Base-by-base conservation (phyloP, 2,888 invertebrate species). In the Phragmatobia fuliginosa region DNA sequence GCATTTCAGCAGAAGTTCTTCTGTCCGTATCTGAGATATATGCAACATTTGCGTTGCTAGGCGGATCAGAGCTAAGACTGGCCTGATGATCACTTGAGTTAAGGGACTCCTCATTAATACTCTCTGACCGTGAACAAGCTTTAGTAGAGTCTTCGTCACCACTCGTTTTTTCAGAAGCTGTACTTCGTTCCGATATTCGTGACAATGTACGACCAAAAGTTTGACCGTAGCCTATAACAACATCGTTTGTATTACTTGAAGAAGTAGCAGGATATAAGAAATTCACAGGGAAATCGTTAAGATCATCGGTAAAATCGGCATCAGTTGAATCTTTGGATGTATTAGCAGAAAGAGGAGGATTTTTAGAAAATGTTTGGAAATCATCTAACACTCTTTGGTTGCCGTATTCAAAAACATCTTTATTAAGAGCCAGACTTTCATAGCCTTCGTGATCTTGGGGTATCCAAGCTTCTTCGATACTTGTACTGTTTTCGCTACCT, bases 131-230 rank as follows among this genome's bases (percentile, higher is more conserved):
- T 2, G 98, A 97, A 74, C 97, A 97, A 6, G 97, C 98, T 90
- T 98, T 98, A 41, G 98, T 98, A 0, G 97, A 97, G 92, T 98
- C 98, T 88, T 98, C 98, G 83, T 98, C 97, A 74, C 97, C 97
- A 85, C 98, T 98, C 4, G 97, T 97, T 89, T 98, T 98, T 88
- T 98, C 98, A 0, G 98, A 98, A 18, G 98, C 98, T 16, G 98
- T 98, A 79, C 98, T 98, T 60, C 98, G 96, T 91, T 98, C 98
- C 0, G 98, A 98, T 86, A 98, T 98, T 75, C 98, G 95, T 1
- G 98, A 98, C 38, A 98, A 94, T 0, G 98, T 98, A 60, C 98
- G 96, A 0, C 97, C 96, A 90, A 97, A 98, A 61, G 97, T 97
- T 72, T 97, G 96, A 11, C 97, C 97, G 83, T 97, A 97, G 14